Evolutionary conservation across 2,113 vertebrate genomes (phyloP), one percentile per base, ranked within the genome.

Genomic region (Pedetes capensis): DNA sequence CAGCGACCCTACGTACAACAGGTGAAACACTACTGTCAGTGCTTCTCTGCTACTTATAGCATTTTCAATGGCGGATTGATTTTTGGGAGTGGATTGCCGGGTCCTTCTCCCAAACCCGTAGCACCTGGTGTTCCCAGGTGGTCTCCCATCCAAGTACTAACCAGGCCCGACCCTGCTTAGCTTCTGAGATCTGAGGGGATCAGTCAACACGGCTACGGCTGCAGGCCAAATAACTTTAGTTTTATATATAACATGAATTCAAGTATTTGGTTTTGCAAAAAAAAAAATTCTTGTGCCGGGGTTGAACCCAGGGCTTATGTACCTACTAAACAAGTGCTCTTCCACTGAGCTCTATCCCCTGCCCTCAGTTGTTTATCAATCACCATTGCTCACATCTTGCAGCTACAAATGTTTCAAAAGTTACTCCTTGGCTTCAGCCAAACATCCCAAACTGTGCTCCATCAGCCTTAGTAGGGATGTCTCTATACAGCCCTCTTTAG

Each of bases 141-240:
- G n/a, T n/a, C n/a, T n/a, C n/a, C n/a, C n/a, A n/a, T n/a, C n/a
- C n/a, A n/a, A n/a, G n/a, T n/a, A n/a, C n/a, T n/a, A n/a, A n/a
- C n/a, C n/a, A n/a, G n/a, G n/a, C n/a, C n/a, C n/a, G n/a, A n/a
- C n/a, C n/a, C n/a, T n/a, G n/a, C n/a, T n/a, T n/a, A n/a, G n/a
- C n/a, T n/a, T n/a, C n/a, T n/a, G n/a, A n/a, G n/a, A n/a, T n/a
- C n/a, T n/a, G n/a, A n/a, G n/a, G n/a, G n/a, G n/a, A n/a, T n/a
- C n/a, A n/a, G n/a, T n/a, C n/a, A n/a, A n/a, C n/a, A n/a, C n/a
- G n/a, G n/a, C n/a, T n/a, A n/a, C n/a, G n/a, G n/a, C n/a, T n/a
- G n/a, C n/a, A n/a, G n/a, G n/a, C n/a, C n/a, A n/a, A n/a, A 55
- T 18, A 94, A 78, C 75, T 87, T 85, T 44, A 80, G 69, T 87